Evolutionary conservation across 1,140 invertebrate genomes (phyloP).

Genomic region (Odontomachus brunneus): DNA sequence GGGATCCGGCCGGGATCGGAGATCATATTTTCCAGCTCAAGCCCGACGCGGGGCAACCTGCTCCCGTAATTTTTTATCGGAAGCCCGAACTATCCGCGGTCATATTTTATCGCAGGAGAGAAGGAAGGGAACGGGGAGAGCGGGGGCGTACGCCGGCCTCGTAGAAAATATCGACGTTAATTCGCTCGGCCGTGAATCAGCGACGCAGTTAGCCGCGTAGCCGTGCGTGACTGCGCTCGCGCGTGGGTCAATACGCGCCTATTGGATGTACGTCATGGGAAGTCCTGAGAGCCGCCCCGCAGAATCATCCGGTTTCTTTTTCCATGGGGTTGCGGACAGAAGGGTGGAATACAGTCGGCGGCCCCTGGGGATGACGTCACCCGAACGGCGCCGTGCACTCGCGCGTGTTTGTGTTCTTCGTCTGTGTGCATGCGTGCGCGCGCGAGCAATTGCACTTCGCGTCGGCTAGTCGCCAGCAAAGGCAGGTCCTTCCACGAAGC

Average conservation of each 20-base stretch:
- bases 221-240: conserved; percentile 26
- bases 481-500: conserved; percentile 49
- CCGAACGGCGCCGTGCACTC: conserved; percentile 20
- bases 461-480: not conserved
- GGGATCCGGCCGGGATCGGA: too few species aligned
- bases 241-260: conserved; percentile 61
- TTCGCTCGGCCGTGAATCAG: conserved; percentile 47
- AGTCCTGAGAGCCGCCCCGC: conserved; percentile 71
- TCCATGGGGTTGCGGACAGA: conserved; percentile 71
- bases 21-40: too few species aligned
- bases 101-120: too few species aligned
- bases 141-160: not conserved
- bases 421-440: not conserved
- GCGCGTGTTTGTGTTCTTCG: not conserved
- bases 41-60: too few species aligned
- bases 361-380: conserved; percentile 75
- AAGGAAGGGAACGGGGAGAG: too few species aligned
- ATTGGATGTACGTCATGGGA: conserved; percentile 74
- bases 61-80: too few species aligned
- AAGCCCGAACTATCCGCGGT: too few species aligned
- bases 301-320: conserved; percentile 79
- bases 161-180: conserved; percentile 19
- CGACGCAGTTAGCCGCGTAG: conserved; percentile 40
- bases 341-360: conserved; percentile 70
- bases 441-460: conserved; percentile 6